Base-by-base conservation (phyloP, 2,113 vertebrate species). In the Emydura subglobosa region DNA sequence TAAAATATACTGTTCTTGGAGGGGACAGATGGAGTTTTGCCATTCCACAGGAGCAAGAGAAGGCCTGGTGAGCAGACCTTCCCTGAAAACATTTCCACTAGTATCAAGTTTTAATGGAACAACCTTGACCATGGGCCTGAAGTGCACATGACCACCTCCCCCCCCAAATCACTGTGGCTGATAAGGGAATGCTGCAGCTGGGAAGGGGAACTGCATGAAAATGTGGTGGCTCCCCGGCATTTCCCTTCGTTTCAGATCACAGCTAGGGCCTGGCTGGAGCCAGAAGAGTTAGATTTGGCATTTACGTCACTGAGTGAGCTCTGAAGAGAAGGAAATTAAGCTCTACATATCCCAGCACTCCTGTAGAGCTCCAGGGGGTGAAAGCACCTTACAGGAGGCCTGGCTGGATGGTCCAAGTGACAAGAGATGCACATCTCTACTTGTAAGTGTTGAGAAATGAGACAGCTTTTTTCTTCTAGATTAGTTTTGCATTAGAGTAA, bases 281-380 rank as follows among this genome's bases (percentile, higher is more conserved):
- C n/a, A 57, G 53, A 42, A 39, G 55, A 82, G 53, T 39, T n/a
- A 14, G 54, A 82, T 16, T 5, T 82, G 53, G 39, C 25, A 27
- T 27, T 82, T 27, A 55, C 24, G 12, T 44, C 14, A 55, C 14
- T 9, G 16, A n/a, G 34, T 19, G n/a, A 55, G 25, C 39, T 82
- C n/a, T 82, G n/a, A 82, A 27, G n/a, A 57, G 24, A 82, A 27
- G 16, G n/a, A 42, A 59, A 49, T 53, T 5, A 82, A 9, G 7
- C 7, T 19, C 50, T 76, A 85, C 0, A 0, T 7, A 19, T 11
- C 27, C 0, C 0, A 61, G 13, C 81, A 39, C 2, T 8, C 16
- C 24, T 87, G 82, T 22, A 1, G 0, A 49, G 47, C 47, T 57
- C 85, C 89, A 91, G 49, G 6, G 83, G 31, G 39, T 44, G 76